Conservation (phyloP, 2,797 vertebrate genomes). For the Fundulus diaphanus region DNA sequence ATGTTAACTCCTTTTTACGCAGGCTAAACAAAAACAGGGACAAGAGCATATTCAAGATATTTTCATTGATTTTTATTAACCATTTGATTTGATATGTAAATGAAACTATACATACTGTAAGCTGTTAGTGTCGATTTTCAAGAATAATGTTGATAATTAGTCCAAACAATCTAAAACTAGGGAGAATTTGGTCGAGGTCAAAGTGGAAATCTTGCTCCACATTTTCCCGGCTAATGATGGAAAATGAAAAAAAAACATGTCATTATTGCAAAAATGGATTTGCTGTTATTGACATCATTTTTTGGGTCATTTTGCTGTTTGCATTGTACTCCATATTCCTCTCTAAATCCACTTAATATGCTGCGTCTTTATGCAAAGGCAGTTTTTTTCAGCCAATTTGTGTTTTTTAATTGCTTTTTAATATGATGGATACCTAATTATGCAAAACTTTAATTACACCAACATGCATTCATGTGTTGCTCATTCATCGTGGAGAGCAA, state of each 20-base stretch:
- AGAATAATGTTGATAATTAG: not conserved
- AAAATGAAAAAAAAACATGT: not conserved
- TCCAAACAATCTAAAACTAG: not conserved
- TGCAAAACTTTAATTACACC: slow-evolving; percentile 9
- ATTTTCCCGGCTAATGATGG: not conserved
- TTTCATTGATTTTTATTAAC: not conserved
- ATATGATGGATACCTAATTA: slow-evolving; percentile 22
- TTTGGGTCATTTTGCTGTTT: not conserved
- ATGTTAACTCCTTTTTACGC: not conserved
- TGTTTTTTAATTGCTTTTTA: slow-evolving; percentile 22
- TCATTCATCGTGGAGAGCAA: slow-evolving; percentile 18
- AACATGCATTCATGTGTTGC: slow-evolving; percentile 16
- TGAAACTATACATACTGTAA: not conserved
- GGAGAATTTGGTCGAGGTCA: not conserved
- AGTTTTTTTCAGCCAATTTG: not conserved
- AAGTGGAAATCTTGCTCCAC: not conserved
- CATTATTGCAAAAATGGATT: not conserved
- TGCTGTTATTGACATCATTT: not conserved
- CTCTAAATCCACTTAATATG: not conserved
- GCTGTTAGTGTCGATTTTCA: not conserved
- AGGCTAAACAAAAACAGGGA: not conserved
- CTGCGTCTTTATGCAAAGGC: not conserved
- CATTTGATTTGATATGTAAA: not conserved
- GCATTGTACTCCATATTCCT: not conserved
- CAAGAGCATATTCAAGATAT: not conserved